phyloP scores from a whole-genome alignment of 2,797 vertebrate genomes.

The Sebastes hubbsi region DNA sequence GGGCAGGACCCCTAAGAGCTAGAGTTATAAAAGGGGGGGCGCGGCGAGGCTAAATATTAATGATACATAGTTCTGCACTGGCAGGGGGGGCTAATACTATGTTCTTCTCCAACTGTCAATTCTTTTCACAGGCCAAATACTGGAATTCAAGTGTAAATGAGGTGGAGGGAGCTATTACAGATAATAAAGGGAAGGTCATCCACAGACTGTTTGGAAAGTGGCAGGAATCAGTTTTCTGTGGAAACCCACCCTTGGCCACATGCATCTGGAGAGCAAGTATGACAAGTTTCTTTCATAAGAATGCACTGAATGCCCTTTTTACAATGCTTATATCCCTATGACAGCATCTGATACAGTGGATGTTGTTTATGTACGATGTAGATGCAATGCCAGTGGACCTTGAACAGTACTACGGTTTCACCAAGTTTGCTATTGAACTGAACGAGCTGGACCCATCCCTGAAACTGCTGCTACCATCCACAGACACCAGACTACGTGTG shows the following conservation, averaged over 20 bases:
- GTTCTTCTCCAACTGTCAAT: neutral
- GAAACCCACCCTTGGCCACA: constrained; percentile 86
- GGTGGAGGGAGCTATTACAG: constrained; percentile 90
- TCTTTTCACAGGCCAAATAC: constrained; percentile 88
- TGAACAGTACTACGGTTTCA: constrained; percentile 96
- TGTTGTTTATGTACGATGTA: constrained; percentile 61
- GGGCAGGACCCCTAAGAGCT: too few species aligned
- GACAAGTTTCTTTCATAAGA: constrained; percentile 47
- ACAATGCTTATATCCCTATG: neutral
- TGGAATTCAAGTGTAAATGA: constrained; percentile 95
- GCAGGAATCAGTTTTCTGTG: constrained; percentile 93
- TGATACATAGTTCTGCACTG: too few species aligned
- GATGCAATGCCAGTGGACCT: constrained; percentile 90
- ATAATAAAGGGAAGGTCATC: constrained; percentile 88
- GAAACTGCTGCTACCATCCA: constrained; percentile 88
- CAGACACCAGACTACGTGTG: constrained; percentile 90
- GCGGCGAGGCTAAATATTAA: too few species aligned
- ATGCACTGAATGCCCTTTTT: neutral
- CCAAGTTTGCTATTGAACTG: constrained; percentile 94
- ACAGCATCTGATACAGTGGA: neutral
- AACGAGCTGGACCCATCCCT: constrained; percentile 89
- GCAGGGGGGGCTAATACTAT: too few species aligned
- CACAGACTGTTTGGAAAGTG: constrained; percentile 95
- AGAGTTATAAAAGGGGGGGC: too few species aligned
- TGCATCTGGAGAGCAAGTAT: constrained; percentile 97